Conservation (phyloP, 2,888 invertebrate genomes). For the Synergus umbraculus region DNA sequence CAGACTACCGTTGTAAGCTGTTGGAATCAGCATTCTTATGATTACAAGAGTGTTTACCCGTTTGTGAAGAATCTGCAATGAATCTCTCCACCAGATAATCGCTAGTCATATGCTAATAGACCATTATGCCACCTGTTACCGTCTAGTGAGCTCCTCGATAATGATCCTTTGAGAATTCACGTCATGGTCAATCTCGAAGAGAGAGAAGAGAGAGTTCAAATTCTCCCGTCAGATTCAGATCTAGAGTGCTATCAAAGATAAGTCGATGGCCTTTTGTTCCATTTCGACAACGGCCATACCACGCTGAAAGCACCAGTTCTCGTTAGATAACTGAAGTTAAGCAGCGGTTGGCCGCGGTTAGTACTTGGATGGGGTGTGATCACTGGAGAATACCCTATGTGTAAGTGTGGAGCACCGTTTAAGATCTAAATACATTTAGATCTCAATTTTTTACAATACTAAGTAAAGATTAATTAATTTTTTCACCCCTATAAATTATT, state of each 20-base stretch:
- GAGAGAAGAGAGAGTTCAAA: slow-evolving; percentile 6
- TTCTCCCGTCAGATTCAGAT: background rate
- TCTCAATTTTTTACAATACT: no score
- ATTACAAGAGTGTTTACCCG: slow-evolving; percentile 58
- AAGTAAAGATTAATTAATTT: no score
- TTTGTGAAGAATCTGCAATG: slow-evolving; percentile 54
- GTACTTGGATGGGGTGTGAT: no score
- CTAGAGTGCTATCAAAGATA: background rate
- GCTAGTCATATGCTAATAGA: slow-evolving; percentile 59
- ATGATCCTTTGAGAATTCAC: slow-evolving; percentile 19
- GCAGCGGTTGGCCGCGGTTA: no score
- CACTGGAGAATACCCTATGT: no score
- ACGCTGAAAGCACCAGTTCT: no score
- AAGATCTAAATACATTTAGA: no score
- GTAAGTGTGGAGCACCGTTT: no score
- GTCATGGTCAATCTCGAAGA: background rate
- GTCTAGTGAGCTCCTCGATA: slow-evolving; percentile 5
- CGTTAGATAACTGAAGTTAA: no score
- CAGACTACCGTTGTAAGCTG: slow-evolving; percentile 51
- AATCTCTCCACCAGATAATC: slow-evolving; percentile 54
- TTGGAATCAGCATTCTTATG: slow-evolving; percentile 50
- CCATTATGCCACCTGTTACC: slow-evolving; percentile 45
- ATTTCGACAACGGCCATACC: no score
- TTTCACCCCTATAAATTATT: no score
- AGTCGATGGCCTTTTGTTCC: background rate